Evolutionary conservation across 1,140 invertebrate species (phyloP).

Genomic region (Drosophila santomea): DNA sequence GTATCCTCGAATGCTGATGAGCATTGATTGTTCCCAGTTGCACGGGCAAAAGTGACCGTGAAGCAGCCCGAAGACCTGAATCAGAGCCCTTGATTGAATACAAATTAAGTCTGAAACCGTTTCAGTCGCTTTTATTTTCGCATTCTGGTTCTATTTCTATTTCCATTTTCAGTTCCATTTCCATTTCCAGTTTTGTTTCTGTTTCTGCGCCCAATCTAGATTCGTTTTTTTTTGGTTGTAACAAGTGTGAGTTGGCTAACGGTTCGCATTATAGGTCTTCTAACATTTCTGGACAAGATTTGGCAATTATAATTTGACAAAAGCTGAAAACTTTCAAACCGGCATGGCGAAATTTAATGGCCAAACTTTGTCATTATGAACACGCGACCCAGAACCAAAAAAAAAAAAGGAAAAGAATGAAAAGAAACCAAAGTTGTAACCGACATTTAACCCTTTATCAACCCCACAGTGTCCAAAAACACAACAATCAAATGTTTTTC

Average conservation of each 20-base stretch:
- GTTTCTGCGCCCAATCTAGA: neutral
- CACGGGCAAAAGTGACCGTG: slow-evolving; percentile 45
- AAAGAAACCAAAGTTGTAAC: slow-evolving; percentile 16
- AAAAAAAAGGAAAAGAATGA: neutral
- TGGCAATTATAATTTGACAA: slow-evolving; percentile 66
- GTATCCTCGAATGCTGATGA: slow-evolving; percentile 61
- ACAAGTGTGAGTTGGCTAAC: slow-evolving; percentile 71
- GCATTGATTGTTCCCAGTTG: slow-evolving; percentile 61
- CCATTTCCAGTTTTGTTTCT: slow-evolving; percentile 25
- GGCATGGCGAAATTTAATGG: slow-evolving; percentile 70
- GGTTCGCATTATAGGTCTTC: slow-evolving; percentile 30
- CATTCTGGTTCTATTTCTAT: slow-evolving; percentile 36
- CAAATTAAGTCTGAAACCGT: slow-evolving; percentile 72
- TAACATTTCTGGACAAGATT: slow-evolving; percentile 64
- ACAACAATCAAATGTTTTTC: slow-evolving; percentile 31
- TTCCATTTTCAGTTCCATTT: slow-evolving; percentile 52
- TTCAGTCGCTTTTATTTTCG: slow-evolving; percentile 15
- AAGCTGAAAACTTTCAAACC: slow-evolving; percentile 19
- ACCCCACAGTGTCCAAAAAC: slow-evolving; percentile 11
- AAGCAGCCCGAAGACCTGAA: slow-evolving; percentile 20
- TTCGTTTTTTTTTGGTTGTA: slow-evolving; percentile 28
- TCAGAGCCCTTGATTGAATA: slow-evolving; percentile 65
- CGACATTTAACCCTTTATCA: slow-evolving; percentile 60
- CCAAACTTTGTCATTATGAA: slow-evolving; percentile 63
- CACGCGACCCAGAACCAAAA: slow-evolving; percentile 30